Evolutionary conservation across 2,888 invertebrate genomes (phyloP), one percentile per base, ranked within the genome.

Genomic region (Drosophila fulvimacula): DNA sequence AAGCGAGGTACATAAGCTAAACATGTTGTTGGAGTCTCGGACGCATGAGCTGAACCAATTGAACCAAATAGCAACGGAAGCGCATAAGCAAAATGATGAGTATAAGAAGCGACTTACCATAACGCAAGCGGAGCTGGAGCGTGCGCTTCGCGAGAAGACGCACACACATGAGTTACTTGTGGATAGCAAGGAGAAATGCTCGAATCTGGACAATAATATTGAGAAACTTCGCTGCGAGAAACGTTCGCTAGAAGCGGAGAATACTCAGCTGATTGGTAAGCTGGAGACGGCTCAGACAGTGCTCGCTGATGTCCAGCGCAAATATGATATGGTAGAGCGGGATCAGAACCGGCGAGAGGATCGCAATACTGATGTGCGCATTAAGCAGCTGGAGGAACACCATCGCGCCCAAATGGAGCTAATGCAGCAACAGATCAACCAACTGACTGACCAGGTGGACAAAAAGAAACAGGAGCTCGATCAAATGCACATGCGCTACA

Each of bases 101-200:
- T 91, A 94, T 21, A 93, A 93, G n/a, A 94, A 94, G 48, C 93
- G 94, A 44, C 91, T 95, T 0, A 92, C 93, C 0, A 93, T 95
- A 1, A 93, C 94, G 2, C 93, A 95, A 75, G 94, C 94, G 24
- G 95, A 95, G 80, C 93, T 94, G 44, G 94, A 95, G 69, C 94
- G 94, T 63, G 94, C 94, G 0, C 93, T 94, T 65, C 90, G 94
- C 11, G 94, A 94, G 0, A 91, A 94, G 68, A 93, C 94, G 79
- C 94, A 95, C 83, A 93, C 94, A n/a, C 95, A 95, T 90, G 94
- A 95, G 79, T 92, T 95, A 73, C 93, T 95, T 73, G 95, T 93
- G 5, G 93, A 93, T 15, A 90, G 90, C 38, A 93, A 93, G 62
- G 89, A 91, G 44, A 91, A 90, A 63, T 90, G 91, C 49, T 92